Conservation (phyloP, 2,797 vertebrate genomes). For the Alexandromys oeconomus region DNA sequence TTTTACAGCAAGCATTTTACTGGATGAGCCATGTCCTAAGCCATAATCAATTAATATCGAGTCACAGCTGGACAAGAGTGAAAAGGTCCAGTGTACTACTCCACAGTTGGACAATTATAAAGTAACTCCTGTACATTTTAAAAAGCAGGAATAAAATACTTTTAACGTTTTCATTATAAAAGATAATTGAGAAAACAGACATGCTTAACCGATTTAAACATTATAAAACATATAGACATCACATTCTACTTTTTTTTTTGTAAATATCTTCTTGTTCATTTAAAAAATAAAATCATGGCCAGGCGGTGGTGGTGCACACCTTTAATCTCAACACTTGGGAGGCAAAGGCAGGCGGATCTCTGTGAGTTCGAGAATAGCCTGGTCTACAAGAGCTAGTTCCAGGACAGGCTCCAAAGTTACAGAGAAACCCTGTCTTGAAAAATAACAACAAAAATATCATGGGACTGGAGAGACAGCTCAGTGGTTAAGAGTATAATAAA, state of each 20-base stretch:
- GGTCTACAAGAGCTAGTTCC: too few species aligned
- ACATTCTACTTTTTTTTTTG: neutral
- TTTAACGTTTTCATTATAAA: neutral
- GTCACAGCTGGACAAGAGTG: neutral
- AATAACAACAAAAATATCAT: too few species aligned
- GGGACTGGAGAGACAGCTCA: neutral
- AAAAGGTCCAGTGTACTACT: neutral
- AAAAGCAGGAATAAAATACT: neutral
- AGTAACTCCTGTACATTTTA: neutral
- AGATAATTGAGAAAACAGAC: neutral
- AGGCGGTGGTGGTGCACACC: too few species aligned
- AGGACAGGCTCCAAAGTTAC: too few species aligned
- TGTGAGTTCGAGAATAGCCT: too few species aligned
- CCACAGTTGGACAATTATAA: neutral
- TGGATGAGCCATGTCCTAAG: neutral
- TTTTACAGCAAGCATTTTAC: neutral
- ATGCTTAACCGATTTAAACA: neutral
- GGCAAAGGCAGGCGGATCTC: too few species aligned
- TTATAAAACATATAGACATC: neutral
- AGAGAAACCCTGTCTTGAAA: too few species aligned
- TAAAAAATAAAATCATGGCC: neutral
- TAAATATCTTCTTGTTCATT: neutral
- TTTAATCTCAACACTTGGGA: too few species aligned
- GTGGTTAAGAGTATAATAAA: neutral
- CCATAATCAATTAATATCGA: neutral